Percentiles rank a stretch among this genome's conserved stretches.
phyloP scores from a whole-genome alignment of 2,888 invertebrate genomes.

The Hecatera dysodea region DNA sequence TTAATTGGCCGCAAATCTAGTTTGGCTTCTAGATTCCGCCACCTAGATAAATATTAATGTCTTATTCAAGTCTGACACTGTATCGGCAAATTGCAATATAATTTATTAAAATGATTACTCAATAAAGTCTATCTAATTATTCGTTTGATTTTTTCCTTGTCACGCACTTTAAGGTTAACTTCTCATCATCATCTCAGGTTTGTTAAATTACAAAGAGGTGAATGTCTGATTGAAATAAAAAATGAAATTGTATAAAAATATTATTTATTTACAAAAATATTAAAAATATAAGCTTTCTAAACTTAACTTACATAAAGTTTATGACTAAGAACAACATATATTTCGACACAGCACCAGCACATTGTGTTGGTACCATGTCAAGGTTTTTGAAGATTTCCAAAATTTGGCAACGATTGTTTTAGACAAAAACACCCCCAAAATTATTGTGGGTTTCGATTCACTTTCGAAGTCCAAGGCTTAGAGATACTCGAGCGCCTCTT shows the following conservation, averaged over 20 bases:
- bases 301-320: conserved; percentile 75
- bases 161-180: conserved; percentile 4
- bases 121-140: conserved; percentile 49
- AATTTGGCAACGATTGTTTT: conserved; percentile 81
- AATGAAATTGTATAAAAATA: conserved; percentile 68
- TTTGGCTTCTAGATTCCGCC: conserved; percentile 29
- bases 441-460: conserved; percentile 56
- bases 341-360: conserved; percentile 85
- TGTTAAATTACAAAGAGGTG: neutral
- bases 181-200: neutral
- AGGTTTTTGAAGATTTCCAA: conserved; percentile 76
- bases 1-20: conserved; percentile 46
- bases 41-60: conserved; percentile 41
- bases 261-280: conserved; percentile 82
- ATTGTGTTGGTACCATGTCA: conserved; percentile 81
- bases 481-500: conserved; percentile 81
- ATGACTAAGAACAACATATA: conserved; percentile 83
- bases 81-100: conserved; percentile 48
- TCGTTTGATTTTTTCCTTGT: conserved; percentile 10
- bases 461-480: conserved; percentile 56
- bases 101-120: conserved; percentile 49
- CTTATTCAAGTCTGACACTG: conserved; percentile 41
- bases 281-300: conserved; percentile 76
- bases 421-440: conserved; percentile 61
- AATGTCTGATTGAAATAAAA: conserved; percentile 19